Evolutionary conservation across 1,140 invertebrate genomes (phyloP), one percentile per base, ranked within the genome.

Genomic region (Brachionus manjavacas): DNA sequence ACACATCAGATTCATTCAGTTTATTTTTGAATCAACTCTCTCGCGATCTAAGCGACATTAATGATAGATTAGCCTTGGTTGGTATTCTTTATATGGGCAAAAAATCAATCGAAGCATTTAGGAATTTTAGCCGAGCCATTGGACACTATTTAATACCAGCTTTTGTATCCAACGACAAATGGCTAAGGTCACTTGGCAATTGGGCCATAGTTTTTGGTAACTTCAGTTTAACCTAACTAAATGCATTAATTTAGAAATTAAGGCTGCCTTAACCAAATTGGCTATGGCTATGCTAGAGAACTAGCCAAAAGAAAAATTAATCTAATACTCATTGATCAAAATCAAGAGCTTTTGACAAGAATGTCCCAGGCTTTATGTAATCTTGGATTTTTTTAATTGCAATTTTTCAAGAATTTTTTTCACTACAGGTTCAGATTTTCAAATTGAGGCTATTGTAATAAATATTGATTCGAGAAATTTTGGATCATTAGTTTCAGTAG

Each of bases 111-210:
- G 35, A 68, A 81, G 12, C 12, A 8, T 16, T 39, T 1, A 64
- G 55, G 14, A 68, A 60, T 46, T 39, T 81, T 9, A 64, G 60
- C 39, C 20, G 52, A 14, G 31, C 64, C 11, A 43, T 41, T 23
- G 35, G 79, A 16, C 55, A 81, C 25, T 80, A 81, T 43, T 9
- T 81, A 12, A 20, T 81, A 8, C 79, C 79, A 8, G 9, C 4
- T 23, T 41, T 60, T 12, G 12, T 64, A 2, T 64, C 52, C 4
- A 81, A 81, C n/a, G 79, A 81, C 43, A 60, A 64, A 60, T 81
- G 79, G 79, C 7, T 81, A 4, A 81, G 64, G 12, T 81, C 79
- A 9, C 79, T 81, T 4, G 79, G 79, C 9, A 81, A 81, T 46
- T 81, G 79, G 79, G 79, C 79, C 1, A 60, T 81, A 25, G 52